Percentiles rank a stretch among this genome's conserved stretches.
Evolutionary conservation across 2,113 vertebrate species (phyloP).

Genomic region (Myotis lucifugus): DNA sequence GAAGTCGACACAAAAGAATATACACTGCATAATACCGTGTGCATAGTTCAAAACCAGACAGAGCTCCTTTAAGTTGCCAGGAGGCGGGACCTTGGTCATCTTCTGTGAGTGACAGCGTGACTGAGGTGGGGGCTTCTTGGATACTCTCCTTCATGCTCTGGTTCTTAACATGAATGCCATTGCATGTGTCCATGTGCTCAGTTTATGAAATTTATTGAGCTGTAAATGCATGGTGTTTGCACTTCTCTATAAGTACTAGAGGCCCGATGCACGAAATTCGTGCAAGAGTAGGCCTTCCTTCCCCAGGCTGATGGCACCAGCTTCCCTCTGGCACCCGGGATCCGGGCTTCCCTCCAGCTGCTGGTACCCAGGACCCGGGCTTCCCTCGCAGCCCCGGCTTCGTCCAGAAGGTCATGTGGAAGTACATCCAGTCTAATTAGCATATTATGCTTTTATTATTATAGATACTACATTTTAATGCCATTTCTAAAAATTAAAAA

Average conservation of each 20-base stretch:
- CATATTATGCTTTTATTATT: no score
- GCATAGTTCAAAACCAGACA: background rate
- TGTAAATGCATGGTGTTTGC: background rate
- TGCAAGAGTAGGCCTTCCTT: no score
- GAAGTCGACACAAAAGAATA: background rate
- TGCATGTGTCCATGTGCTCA: background rate
- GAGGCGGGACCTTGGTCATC: background rate
- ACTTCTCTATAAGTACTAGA: background rate
- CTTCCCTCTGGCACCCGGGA: no score
- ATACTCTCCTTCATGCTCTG: background rate
- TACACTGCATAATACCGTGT: background rate
- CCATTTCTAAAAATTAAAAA: background rate
- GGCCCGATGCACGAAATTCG: no score
- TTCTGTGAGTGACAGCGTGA: background rate
- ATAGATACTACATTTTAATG: no score
- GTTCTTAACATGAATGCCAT: background rate
- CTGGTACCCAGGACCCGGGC: no score
- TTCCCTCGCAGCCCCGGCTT: no score
- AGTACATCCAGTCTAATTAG: no score
- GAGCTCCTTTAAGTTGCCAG: background rate
- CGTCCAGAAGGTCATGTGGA: no score
- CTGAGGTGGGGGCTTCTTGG: fast-evolving
- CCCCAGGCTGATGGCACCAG: no score
- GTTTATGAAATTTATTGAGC: background rate
- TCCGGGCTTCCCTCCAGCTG: no score